Evolutionary conservation across 2,888 invertebrate species (phyloP).

Genomic region (Dolichopus griseipennis): DNA sequence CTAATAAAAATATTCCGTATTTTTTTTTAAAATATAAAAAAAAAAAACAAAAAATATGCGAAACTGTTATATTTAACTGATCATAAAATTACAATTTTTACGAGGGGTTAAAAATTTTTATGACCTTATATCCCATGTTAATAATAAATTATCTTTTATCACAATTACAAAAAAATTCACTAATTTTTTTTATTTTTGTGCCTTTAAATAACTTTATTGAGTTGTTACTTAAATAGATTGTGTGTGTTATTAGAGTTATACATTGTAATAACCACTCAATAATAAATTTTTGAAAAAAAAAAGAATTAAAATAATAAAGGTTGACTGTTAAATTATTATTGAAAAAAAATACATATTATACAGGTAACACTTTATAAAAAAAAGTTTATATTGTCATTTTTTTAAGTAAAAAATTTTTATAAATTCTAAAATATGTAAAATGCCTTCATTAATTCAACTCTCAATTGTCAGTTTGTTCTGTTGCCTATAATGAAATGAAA

Average conservation of each 20-base stretch:
- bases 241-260: neutral
- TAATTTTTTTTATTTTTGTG: too few species aligned
- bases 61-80: neutral
- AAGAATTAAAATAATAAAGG: too few species aligned
- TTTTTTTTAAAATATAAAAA: too few species aligned
- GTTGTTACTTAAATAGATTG: neutral
- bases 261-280: neutral
- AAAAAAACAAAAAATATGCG: neutral
- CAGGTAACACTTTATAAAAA: neutral
- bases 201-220: neutral
- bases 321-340: conserved; percentile 3
- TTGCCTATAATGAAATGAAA: too few species aligned
- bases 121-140: neutral
- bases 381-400: too few species aligned
- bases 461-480: too few species aligned
- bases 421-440: too few species aligned
- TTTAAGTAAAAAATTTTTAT: too few species aligned
- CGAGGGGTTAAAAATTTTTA: neutral
- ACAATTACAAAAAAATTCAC: neutral
- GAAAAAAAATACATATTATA: neutral
- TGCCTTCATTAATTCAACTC: too few species aligned
- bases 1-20: too few species aligned
- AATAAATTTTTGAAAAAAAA: neutral
- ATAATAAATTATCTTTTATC: neutral
- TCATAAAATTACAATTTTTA: neutral